phyloP scores from a whole-genome alignment of 2,888 invertebrate species.

The Hipparchia sbordonii region DNA sequence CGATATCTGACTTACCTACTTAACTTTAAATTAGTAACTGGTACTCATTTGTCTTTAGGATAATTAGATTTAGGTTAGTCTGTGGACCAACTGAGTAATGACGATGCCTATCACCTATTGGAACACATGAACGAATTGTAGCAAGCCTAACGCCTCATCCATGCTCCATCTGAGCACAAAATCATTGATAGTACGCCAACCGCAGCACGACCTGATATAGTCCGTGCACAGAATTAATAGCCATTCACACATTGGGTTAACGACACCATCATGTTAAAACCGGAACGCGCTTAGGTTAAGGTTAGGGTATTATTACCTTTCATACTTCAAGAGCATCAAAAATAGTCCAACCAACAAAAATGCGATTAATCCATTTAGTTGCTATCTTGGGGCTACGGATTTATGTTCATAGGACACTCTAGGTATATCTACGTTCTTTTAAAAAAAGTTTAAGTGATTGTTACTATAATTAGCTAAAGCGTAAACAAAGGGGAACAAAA shows the following conservation, averaged over 20 bases:
- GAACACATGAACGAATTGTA: no score
- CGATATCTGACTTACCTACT: no score
- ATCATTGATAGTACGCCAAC: no score
- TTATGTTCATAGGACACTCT: no score
- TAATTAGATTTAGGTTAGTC: no score
- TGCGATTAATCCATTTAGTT: not conserved
- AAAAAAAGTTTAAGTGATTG: not conserved
- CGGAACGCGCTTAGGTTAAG: not conserved
- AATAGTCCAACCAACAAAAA: not conserved
- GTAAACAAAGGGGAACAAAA: slow-evolving; percentile 7
- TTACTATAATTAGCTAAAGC: slow-evolving; percentile 2
- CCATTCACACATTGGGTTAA: not conserved
- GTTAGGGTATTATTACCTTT: not conserved
- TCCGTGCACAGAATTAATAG: not conserved
- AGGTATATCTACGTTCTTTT: not conserved
- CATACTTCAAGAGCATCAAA: not conserved
- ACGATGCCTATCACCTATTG: no score
- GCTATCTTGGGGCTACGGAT: not conserved
- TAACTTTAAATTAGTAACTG: no score
- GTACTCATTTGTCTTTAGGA: no score
- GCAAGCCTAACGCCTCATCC: no score
- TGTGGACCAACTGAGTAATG: no score
- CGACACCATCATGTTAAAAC: not conserved
- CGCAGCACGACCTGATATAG: no score
- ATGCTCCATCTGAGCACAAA: no score